Percentiles rank a stretch among this genome's conserved stretches.
These are phyloP conservation scores for Drosophila ironensis DNA, from an alignment of 1,140 invertebrate genomes.

Conservation along the genomic window DNA sequence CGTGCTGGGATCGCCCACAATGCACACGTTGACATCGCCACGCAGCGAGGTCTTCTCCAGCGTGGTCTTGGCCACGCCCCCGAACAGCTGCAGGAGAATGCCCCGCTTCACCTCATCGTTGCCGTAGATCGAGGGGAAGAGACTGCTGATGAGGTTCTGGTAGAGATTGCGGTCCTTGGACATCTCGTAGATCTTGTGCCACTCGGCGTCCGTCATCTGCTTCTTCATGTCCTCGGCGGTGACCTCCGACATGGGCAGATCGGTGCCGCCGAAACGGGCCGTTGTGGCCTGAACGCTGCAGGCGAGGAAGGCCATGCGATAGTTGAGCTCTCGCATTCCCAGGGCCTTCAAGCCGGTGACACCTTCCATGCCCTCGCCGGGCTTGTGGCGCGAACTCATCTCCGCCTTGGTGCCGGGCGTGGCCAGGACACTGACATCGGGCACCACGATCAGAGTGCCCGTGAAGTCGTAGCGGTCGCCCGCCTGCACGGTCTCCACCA, in stretches of 20 bases:
- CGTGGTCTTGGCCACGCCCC: conserved; percentile 98
- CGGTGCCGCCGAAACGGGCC: conserved; percentile 90
- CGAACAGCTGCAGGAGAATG: conserved; percentile 97
- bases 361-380: conserved; percentile 92
- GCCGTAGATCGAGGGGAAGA: conserved; percentile 99
- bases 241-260: conserved; percentile 90
- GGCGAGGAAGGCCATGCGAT: conserved; percentile 96
- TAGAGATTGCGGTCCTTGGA: conserved; percentile 96
- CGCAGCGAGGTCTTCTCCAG: conserved; percentile 92
- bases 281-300: conserved; percentile 95
- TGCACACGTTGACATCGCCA: conserved; percentile 98
- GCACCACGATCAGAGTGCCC: conserved; percentile 98
- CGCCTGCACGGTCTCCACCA: conserved; percentile 96
- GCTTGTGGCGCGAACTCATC: conserved; percentile 88
- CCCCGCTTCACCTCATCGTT: conserved; percentile 99
- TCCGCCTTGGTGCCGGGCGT: conserved; percentile 93
- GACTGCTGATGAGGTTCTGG: conserved; percentile 93
- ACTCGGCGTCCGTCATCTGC: conserved; percentile 97
- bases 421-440: conserved; percentile 95
- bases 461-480: conserved; percentile 97
- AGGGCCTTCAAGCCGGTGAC: conserved; percentile 95
- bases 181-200: conserved; percentile 99
- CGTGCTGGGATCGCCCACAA: conserved; percentile 99
- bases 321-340: conserved; percentile 97
- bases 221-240: conserved; percentile 96